Conservation (phyloP, 2,113 vertebrate species). For the Falcunculus frontatus region DNA sequence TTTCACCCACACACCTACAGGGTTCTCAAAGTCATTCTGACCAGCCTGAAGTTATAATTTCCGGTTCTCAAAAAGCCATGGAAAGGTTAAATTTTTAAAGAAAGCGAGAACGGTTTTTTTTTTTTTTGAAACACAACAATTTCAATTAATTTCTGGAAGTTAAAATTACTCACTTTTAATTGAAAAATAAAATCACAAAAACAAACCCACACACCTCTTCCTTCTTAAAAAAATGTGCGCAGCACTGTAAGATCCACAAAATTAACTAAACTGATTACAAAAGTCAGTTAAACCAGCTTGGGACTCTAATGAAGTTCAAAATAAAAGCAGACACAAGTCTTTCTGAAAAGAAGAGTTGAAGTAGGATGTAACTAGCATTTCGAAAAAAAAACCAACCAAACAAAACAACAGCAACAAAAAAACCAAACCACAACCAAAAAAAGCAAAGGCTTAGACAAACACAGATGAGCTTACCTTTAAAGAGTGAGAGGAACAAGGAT, state of each 20-base stretch:
- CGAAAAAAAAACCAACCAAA: not conserved
- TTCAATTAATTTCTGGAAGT: not conserved
- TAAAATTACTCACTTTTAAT: not conserved
- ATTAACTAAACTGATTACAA: not conserved
- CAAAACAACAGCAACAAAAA: not conserved
- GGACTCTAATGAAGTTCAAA: not conserved
- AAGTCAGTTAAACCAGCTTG: not conserved
- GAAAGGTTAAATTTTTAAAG: not conserved
- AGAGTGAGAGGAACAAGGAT: constrained; percentile 17
- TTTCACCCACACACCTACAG: not conserved
- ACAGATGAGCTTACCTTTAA: constrained; percentile 31
- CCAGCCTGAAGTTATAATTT: not conserved
- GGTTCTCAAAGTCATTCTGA: not conserved
- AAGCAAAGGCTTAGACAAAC: not conserved
- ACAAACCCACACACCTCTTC: not conserved
- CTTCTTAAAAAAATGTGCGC: not conserved
- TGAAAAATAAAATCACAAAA: not conserved
- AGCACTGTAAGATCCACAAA: not conserved
- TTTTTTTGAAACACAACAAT: not conserved
- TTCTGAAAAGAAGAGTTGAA: not conserved
- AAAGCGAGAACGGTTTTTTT: not conserved
- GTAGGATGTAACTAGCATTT: not conserved
- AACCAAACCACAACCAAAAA: not conserved
- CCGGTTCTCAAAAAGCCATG: fast-evolving
- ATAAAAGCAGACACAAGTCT: not conserved